phyloP scores from a whole-genome alignment of 2,113 vertebrate genomes.

The Hyla sarda region DNA sequence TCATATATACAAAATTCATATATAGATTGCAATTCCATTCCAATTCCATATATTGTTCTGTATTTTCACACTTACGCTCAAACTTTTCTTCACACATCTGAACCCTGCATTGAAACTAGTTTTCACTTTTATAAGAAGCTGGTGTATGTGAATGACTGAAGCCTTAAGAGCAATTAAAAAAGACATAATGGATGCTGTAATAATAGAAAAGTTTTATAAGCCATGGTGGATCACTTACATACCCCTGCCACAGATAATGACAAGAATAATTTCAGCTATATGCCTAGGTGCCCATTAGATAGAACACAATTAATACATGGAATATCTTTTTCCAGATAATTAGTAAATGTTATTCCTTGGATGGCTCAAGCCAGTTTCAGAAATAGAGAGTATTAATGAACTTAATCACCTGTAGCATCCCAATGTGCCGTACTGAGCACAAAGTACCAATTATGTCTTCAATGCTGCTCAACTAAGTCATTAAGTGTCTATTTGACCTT shows the following conservation, averaged over 20 bases:
- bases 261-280: background rate
- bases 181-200: background rate
- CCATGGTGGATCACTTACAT: background rate
- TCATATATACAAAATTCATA: too few relatives aligned
- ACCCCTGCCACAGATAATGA: background rate
- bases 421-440: background rate
- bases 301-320: background rate
- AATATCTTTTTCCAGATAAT: constrained; percentile 12
- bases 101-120: background rate
- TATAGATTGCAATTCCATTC: too few relatives aligned
- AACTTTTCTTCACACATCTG: too few relatives aligned
- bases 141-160: background rate
- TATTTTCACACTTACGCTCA: too few relatives aligned
- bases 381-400: constrained; percentile 31
- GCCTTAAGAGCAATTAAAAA: background rate
- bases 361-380: constrained; percentile 6
- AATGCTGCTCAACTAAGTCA: background rate
- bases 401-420: constrained; percentile 22
- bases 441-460: constrained; percentile 11
- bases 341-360: constrained; percentile 14
- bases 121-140: constrained; percentile 10
- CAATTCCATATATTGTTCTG: too few relatives aligned
- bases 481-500: constrained; percentile 16
- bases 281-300: background rate
- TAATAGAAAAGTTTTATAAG: constrained; percentile 18